Percentiles rank a stretch among this genome's conserved stretches.
phyloP scores from a whole-genome alignment of 2,888 invertebrate species.

The Strigamia maritima region DNA sequence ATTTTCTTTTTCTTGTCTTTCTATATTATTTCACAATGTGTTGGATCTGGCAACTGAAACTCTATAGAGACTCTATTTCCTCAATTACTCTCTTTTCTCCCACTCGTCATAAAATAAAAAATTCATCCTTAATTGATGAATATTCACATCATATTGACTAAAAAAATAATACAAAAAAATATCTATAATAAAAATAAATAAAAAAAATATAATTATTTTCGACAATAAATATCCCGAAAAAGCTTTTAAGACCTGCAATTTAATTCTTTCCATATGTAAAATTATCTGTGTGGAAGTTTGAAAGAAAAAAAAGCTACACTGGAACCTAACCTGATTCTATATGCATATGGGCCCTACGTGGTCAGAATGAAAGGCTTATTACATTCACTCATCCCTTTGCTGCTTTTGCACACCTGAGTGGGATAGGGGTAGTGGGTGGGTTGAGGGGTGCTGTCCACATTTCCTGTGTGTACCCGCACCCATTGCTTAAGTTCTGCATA shows the following conservation, averaged over 20 bases:
- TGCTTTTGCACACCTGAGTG: conserved; percentile 18
- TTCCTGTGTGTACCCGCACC: conserved; percentile 23
- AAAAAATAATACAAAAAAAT: background rate
- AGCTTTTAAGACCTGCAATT: background rate
- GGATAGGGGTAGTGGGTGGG: conserved; percentile 26
- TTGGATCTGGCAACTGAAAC: conserved; percentile 17
- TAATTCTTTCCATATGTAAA: background rate
- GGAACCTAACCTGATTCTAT: conserved; percentile 16
- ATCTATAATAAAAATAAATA: background rate
- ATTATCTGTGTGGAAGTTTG: background rate
- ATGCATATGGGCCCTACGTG: conserved; percentile 17
- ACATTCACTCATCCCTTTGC: conserved; percentile 17
- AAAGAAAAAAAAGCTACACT: background rate
- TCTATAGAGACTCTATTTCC: background rate
- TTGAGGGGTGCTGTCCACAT: conserved; percentile 26
- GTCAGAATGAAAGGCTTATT: conserved; percentile 21
- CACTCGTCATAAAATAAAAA: background rate
- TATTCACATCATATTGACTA: background rate
- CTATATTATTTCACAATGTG: conserved; percentile 18
- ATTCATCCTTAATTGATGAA: background rate
- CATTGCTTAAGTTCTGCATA: conserved; percentile 25
- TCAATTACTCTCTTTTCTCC: background rate
- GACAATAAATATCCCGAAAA: background rate
- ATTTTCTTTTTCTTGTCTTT: conserved; percentile 18
- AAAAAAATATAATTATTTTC: background rate